phyloP scores from a whole-genome alignment of 2,888 invertebrate genomes.

The Sarcophaga carnaria region DNA sequence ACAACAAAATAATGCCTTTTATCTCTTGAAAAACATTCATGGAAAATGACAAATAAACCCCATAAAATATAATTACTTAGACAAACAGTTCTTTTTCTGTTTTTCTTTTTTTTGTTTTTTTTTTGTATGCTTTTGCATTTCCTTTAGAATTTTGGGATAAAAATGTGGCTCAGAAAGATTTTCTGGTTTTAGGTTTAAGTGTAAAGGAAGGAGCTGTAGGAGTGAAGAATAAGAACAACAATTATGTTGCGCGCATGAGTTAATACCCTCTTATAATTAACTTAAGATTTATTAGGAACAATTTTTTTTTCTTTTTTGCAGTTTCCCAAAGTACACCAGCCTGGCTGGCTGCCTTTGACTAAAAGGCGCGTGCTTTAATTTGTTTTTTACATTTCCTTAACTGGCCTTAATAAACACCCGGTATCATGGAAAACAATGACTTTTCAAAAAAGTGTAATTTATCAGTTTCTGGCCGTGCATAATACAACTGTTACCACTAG shows the following conservation, averaged over 20 bases:
- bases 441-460: conserved; percentile 79
- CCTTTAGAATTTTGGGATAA: conserved; percentile 11
- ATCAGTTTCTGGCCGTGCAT: conserved; percentile 72
- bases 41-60: conserved; percentile 77
- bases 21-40: conserved; percentile 78
- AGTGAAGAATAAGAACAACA: conserved; percentile 43
- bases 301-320: conserved; percentile 65
- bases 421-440: conserved; percentile 74
- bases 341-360: neutral
- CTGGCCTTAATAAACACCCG: conserved; percentile 63
- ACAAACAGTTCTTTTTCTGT: conserved; percentile 22
- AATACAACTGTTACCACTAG: conserved; percentile 50
- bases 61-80: conserved; percentile 80
- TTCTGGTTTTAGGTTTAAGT: neutral
- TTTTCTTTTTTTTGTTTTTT: conserved; percentile 8
- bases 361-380: conserved; percentile 57
- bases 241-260: conserved; percentile 74
- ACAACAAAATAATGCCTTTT: conserved; percentile 73
- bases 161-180: conserved; percentile 20
- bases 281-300: conserved; percentile 78
- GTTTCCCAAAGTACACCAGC: conserved; percentile 33
- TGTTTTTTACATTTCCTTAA: conserved; percentile 40
- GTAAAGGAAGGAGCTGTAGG: neutral
- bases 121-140: neutral
- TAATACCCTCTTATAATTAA: conserved; percentile 80